Evolutionary conservation across 2,888 invertebrate species (phyloP).

Genomic region (Resseliella maxima): DNA sequence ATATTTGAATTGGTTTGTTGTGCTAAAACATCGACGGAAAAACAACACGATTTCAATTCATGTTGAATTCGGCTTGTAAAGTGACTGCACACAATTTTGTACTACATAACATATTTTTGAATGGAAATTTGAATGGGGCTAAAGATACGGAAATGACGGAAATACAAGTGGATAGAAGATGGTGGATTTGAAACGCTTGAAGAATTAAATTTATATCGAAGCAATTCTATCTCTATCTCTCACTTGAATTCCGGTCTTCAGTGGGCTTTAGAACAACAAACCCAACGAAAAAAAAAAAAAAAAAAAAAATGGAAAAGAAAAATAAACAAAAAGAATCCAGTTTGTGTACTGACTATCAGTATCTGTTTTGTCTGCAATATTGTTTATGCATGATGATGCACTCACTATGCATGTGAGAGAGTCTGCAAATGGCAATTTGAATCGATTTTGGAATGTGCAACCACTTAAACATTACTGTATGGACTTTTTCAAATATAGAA

Average conservation of each 20-base stretch:
- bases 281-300: neutral
- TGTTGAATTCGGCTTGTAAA: neutral
- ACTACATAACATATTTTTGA: neutral
- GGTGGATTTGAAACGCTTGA: conserved; percentile 18
- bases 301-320: no score
- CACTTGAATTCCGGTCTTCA: conserved; percentile 42
- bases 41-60: no score
- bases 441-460: conserved; percentile 11
- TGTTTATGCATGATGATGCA: conserved; percentile 39
- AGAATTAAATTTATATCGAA: conserved; percentile 37
- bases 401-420: neutral
- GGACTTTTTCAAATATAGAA: neutral
- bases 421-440: conserved; percentile 19
- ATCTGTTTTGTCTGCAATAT: conserved; percentile 5
- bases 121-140: neutral
- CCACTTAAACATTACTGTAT: conserved; percentile 2
- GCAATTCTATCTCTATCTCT: neutral
- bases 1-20: no score
- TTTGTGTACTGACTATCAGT: no score
- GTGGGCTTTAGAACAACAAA: neutral
- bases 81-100: neutral
- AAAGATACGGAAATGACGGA: conserved; percentile 28
- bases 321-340: no score
- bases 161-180: conserved; percentile 29
- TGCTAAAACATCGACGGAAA: no score